These are phyloP conservation scores for Anhinga rufa DNA, from an alignment of 2,113 vertebrate genomes.

Conservation along the genomic window DNA sequence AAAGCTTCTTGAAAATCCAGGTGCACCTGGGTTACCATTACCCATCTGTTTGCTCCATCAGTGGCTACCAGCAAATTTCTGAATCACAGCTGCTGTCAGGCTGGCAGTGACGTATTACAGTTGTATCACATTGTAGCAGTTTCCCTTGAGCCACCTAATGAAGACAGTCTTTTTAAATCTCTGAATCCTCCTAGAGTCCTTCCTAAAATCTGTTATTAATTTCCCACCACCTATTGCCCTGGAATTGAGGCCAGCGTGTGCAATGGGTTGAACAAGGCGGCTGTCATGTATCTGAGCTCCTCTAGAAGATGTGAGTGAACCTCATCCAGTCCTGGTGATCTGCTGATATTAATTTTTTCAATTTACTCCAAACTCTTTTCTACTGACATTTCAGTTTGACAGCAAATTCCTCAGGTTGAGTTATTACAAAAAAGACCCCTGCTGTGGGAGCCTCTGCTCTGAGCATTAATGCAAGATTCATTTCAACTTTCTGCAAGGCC, in stretches of 20 bases:
- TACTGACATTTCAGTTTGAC: background rate
- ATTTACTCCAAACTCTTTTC: background rate
- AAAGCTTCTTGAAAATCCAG: background rate
- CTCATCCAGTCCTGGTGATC: background rate
- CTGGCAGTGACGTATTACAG: rapidly evolving
- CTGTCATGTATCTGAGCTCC: background rate
- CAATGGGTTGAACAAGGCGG: background rate
- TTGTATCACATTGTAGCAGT: background rate
- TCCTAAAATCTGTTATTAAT: background rate
- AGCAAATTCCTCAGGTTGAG: background rate
- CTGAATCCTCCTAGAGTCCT: background rate
- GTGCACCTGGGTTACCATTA: background rate
- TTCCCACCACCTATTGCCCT: background rate
- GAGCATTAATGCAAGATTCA: background rate
- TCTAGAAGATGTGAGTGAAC: background rate
- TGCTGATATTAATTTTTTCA: background rate
- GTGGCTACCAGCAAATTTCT: background rate
- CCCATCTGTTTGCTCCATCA: background rate
- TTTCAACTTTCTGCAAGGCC: background rate
- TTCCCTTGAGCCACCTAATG: background rate
- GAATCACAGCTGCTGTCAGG: background rate
- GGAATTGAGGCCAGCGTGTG: background rate
- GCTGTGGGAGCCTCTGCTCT: background rate
- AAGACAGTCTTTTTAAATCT: background rate
- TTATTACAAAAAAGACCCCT: background rate